Conservation (phyloP, 2,888 invertebrate genomes). For the Lathronympha strigana region DNA sequence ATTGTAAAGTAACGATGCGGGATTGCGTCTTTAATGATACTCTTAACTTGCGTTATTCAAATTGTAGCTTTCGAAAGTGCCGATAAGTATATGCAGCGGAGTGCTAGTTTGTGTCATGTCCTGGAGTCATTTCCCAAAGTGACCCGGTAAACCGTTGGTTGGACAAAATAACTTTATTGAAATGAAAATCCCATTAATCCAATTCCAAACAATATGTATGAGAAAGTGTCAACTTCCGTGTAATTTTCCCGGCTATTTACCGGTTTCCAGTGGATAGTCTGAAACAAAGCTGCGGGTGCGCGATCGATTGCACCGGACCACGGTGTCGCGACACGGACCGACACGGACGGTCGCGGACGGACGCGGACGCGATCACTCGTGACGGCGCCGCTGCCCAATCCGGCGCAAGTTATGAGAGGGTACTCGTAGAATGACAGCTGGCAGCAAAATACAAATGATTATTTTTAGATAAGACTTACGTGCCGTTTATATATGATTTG, state of each 20-base stretch:
- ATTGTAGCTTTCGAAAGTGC: no score
- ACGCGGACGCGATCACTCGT: slow-evolving; percentile 60
- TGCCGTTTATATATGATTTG: no score
- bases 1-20: no score
- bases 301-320: slow-evolving; percentile 54
- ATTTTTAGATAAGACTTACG: not conserved
- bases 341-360: slow-evolving; percentile 52
- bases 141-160: not conserved
- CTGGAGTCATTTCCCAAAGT: not conserved
- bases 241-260: slow-evolving; percentile 48
- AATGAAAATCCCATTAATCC: not conserved
- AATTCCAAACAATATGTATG: slow-evolving; percentile 1
- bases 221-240: slow-evolving; percentile 32
- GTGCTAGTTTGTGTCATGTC: not conserved
- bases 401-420: slow-evolving; percentile 28
- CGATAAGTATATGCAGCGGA: no score
- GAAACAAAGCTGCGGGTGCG: slow-evolving; percentile 50
- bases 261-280: slow-evolving; percentile 55
- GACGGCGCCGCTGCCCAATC: slow-evolving; percentile 47
- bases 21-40: no score
- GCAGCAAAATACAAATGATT: not conserved
- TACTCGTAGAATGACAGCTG: not conserved
- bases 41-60: no score
- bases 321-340: slow-evolving; percentile 59
- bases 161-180: not conserved